Percentiles rank a stretch among this genome's conserved stretches.
Evolutionary conservation across 2,797 vertebrate species (phyloP).

Genomic region (Oreonectes daqikongensis): DNA sequence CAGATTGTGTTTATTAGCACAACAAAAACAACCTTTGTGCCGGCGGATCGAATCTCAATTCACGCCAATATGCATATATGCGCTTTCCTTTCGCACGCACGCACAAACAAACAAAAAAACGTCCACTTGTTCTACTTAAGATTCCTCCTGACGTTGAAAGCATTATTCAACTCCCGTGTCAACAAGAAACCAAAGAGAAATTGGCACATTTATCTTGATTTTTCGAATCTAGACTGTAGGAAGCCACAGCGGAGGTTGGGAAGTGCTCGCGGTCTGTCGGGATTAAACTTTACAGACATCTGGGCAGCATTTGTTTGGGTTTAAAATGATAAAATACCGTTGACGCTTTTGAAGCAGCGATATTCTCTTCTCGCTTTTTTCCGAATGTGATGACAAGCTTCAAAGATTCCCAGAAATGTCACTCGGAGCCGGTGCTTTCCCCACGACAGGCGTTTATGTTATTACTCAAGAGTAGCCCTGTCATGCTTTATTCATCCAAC

Average conservation of each 20-base stretch:
- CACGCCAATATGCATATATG: conserved; percentile 3
- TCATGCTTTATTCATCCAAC: conserved; percentile 21
- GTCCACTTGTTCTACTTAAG: conserved; percentile 27
- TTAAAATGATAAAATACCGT: conserved; percentile 28
- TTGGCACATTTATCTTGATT: conserved; percentile 47
- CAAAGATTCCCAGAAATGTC: conserved; percentile 37
- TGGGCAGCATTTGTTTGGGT: conserved; percentile 15
- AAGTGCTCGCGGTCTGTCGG: background rate
- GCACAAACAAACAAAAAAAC: background rate
- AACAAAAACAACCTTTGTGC: conserved; percentile 40
- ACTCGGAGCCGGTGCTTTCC: conserved; percentile 10
- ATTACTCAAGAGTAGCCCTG: conserved; percentile 4
- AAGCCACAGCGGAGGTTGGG: background rate
- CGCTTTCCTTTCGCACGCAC: background rate
- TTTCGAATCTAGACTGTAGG: conserved; percentile 39
- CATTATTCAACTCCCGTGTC: conserved; percentile 57
- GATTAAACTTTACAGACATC: conserved; percentile 5
- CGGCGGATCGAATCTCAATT: conserved; percentile 33
- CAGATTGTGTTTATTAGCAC: conserved; percentile 51
- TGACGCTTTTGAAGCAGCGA: conserved; percentile 6
- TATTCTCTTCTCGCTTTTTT: conserved; percentile 23
- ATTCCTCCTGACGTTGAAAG: conserved; percentile 41
- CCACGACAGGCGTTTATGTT: background rate
- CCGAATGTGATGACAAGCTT: conserved; percentile 17
- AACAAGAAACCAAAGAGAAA: conserved; percentile 47